phyloP scores from a whole-genome alignment of 2,113 vertebrate genomes.

The Xenotilapia longispinis region DNA sequence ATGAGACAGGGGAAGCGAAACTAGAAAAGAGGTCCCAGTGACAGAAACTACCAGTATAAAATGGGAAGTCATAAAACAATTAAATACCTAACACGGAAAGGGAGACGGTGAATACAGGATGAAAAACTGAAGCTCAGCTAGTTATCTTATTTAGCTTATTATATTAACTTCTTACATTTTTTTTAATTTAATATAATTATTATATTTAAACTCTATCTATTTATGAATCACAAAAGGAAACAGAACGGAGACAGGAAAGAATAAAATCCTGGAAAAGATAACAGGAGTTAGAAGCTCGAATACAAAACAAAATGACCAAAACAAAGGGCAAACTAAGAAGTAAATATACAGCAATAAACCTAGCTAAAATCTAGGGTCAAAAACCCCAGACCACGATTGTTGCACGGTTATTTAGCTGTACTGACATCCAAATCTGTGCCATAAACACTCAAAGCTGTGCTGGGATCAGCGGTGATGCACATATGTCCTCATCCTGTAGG shows the following conservation, averaged over 20 bases:
- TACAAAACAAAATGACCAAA: not conserved
- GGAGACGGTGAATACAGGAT: not conserved
- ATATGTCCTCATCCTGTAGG: not conserved
- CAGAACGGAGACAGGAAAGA: not conserved
- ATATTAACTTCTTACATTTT: not conserved
- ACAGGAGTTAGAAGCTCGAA: not conserved
- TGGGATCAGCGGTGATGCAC: not conserved
- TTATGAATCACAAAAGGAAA: not conserved
- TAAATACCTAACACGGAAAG: not conserved
- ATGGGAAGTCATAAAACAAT: not conserved
- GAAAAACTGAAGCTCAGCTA: not conserved
- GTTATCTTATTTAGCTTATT: not conserved
- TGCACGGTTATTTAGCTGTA: not conserved
- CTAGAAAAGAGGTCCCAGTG: not conserved
- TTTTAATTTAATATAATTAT: not conserved
- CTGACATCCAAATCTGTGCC: not conserved
- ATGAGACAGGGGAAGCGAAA: not conserved
- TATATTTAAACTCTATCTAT: not conserved
- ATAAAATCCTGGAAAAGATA: not conserved
- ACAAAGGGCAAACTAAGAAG: not conserved
- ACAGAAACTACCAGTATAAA: not conserved
- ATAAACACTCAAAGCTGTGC: not conserved
- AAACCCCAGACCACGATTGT: fast-evolving
- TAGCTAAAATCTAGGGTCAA: not conserved
- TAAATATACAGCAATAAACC: not conserved